A percentile compares a stretch with the other conserved stretches of the same genome.
These are phyloP conservation scores for Zapus hudsonius DNA, from an alignment of 2,113 vertebrate species.

Conservation along the genomic window DNA sequence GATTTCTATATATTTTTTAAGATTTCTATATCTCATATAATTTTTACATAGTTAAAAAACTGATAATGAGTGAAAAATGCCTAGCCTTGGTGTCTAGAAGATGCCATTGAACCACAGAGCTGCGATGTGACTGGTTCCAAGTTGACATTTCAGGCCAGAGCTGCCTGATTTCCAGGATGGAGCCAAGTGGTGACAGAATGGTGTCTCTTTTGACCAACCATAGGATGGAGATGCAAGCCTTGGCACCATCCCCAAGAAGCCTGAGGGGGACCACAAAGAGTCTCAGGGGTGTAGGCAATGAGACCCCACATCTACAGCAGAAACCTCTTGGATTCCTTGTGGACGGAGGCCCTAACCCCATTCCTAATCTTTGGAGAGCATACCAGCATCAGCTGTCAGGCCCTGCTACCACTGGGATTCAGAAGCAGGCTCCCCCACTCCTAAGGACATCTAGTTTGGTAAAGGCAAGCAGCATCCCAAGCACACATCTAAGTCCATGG, in stretches of 20 bases:
- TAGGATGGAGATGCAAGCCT: neutral
- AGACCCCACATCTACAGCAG: neutral
- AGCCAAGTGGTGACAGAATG: neutral
- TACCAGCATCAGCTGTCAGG: neutral
- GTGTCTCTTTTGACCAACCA: neutral
- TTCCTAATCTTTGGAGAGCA: too few relatives aligned
- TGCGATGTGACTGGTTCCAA: neutral
- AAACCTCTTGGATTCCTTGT: neutral
- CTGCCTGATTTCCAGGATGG: neutral
- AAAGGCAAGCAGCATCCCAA: neutral
- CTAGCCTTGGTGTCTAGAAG: neutral
- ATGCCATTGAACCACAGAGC: neutral
- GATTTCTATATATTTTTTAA: too few relatives aligned
- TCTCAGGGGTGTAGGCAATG: neutral
- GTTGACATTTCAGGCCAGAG: neutral
- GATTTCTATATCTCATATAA: slow-evolving; percentile 4
- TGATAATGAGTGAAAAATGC: neutral
- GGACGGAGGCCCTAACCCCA: neutral
- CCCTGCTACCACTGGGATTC: neutral
- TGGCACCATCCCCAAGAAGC: neutral
- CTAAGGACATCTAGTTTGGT: neutral
- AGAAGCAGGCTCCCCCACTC: neutral
- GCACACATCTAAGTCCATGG: neutral
- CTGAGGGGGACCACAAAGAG: neutral
- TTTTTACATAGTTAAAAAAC: neutral